Conservation (phyloP, 92 coral and sea anemone genomes). For the Blastomussa wellsi region DNA sequence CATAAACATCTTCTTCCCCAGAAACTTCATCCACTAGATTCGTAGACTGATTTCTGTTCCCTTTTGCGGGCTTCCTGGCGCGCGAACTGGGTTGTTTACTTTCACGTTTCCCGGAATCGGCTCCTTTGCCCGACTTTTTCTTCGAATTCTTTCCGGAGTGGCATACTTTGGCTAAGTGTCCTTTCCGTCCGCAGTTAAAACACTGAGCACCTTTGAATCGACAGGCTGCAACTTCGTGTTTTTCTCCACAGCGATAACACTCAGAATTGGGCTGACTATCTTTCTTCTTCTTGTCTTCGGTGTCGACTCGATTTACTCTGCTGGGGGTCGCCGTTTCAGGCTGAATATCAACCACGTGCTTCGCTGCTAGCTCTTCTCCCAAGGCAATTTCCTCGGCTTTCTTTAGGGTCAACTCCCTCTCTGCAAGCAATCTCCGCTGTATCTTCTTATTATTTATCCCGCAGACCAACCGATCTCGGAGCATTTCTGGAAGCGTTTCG, state of each 20-base stretch:
- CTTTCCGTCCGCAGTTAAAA: conserved; percentile 47
- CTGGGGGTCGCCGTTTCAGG: conserved; percentile 26
- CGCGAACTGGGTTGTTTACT: neutral
- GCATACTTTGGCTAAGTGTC: conserved; percentile 53
- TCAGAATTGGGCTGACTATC: neutral
- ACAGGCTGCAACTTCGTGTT: conserved; percentile 50
- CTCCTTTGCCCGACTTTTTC: neutral
- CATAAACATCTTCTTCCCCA: conserved; percentile 27
- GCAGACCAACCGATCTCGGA: conserved; percentile 45
- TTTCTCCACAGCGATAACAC: conserved; percentile 58
- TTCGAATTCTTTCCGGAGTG: neutral
- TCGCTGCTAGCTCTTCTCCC: conserved; percentile 20
- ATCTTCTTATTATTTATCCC: conserved; percentile 46
- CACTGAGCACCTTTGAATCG: conserved; percentile 51
- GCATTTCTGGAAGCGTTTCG: conserved; percentile 16
- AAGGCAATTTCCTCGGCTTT: conserved; percentile 41
- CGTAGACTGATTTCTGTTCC: neutral
- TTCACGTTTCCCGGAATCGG: neutral
- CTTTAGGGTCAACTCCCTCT: conserved; percentile 29
- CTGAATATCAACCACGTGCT: conserved; percentile 35
- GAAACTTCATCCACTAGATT: conserved; percentile 16
- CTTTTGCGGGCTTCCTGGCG: neutral
- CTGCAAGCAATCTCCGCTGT: conserved; percentile 44
- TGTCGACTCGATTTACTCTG: neutral
- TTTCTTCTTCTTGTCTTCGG: neutral